Evolutionary conservation across 2,113 vertebrate genomes (phyloP).

Genomic region (Rhinolophus ferrumequinum): DNA sequence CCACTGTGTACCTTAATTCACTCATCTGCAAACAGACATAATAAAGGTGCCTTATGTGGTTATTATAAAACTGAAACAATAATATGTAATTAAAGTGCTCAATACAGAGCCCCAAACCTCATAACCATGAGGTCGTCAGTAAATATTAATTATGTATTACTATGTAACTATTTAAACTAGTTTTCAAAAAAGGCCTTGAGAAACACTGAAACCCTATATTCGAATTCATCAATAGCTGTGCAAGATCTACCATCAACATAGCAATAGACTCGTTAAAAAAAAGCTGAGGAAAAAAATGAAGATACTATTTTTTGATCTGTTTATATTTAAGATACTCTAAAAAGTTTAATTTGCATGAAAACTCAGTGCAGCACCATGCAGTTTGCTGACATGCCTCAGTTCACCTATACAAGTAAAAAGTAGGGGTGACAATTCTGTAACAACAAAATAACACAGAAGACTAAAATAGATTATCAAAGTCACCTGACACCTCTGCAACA

Average conservation of each 20-base stretch:
- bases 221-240: neutral
- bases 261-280: neutral
- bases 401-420: neutral
- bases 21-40: neutral
- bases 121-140: neutral
- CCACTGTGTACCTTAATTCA: neutral
- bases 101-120: neutral
- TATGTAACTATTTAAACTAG: neutral
- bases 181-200: slow-evolving; percentile 26
- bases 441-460: neutral
- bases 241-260: neutral
- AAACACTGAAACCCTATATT: slow-evolving; percentile 7
- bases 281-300: neutral
- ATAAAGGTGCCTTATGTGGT: neutral
- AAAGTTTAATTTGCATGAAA: neutral
- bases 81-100: neutral
- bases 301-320: neutral
- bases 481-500: neutral
- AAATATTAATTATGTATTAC: neutral
- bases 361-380: neutral
- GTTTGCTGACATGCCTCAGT: neutral
- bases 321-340: slow-evolving; percentile 27
- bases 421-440: neutral
- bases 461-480: neutral
- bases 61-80: slow-evolving; percentile 1